A percentile compares a stretch with the other conserved stretches of the same genome.
phyloP scores from a whole-genome alignment of 2,797 vertebrate species.

The Margarornis squamiger region DNA sequence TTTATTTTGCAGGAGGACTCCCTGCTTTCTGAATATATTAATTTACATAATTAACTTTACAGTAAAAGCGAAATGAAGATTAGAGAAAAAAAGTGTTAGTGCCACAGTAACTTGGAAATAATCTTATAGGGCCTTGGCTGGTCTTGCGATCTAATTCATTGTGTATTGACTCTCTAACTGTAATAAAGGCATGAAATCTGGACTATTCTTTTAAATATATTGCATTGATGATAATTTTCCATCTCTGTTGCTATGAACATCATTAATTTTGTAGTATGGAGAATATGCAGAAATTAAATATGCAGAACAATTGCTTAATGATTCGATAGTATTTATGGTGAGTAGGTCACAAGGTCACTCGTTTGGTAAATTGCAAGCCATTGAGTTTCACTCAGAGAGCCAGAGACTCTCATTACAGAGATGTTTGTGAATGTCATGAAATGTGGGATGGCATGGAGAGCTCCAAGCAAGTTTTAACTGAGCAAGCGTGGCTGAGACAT shows the following conservation, averaged over 20 bases:
- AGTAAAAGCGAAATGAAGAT: not conserved
- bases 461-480: not conserved
- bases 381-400: not conserved
- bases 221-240: not conserved
- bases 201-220: not conserved
- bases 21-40: not conserved
- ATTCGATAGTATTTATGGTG: not conserved
- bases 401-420: not conserved
- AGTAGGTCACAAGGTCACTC: not conserved
- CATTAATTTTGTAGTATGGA: not conserved
- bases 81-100: not conserved
- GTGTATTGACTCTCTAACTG: not conserved
- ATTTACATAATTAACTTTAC: not conserved
- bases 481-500: fast-evolving
- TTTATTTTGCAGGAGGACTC: not conserved
- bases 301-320: not conserved
- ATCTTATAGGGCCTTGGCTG: not conserved
- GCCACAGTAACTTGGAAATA: not conserved
- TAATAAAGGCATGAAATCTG: not conserved
- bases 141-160: not conserved
- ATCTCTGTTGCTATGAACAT: not conserved
- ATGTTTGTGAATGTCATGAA: not conserved
- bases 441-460: not conserved
- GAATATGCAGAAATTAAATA: not conserved
- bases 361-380: not conserved